Conservation (phyloP, 2,888 invertebrate genomes). For the Xanthia togata region DNA sequence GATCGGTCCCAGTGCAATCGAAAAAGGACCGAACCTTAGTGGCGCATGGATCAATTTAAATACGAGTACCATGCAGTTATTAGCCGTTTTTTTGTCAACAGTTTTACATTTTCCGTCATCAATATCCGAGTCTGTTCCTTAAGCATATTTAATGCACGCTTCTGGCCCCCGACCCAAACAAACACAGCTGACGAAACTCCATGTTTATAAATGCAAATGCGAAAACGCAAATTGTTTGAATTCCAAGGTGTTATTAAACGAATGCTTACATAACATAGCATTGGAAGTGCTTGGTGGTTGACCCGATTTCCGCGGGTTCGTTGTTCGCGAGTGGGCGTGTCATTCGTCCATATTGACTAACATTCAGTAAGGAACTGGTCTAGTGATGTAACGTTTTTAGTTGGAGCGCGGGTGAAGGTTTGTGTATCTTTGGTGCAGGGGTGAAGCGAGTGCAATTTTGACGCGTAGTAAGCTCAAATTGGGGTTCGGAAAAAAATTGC, state of each 20-base stretch:
- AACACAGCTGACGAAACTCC: slow-evolving; percentile 1
- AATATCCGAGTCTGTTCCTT: not conserved
- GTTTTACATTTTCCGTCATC: not conserved
- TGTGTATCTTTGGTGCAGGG: slow-evolving; percentile 2
- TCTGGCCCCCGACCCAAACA: not conserved
- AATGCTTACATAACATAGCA: slow-evolving; percentile 58
- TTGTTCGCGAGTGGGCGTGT: slow-evolving; percentile 79
- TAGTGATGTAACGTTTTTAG: slow-evolving; percentile 49
- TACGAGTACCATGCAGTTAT: too few relatives aligned
- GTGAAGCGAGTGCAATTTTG: not conserved
- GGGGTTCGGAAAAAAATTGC: fast-evolving
- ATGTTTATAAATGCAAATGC: slow-evolving; percentile 29
- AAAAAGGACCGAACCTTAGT: not conserved
- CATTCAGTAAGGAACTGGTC: slow-evolving; percentile 40
- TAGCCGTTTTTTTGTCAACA: not conserved
- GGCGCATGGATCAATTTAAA: not conserved
- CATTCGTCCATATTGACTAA: slow-evolving; percentile 64
- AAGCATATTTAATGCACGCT: not conserved
- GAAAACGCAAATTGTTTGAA: slow-evolving; percentile 7
- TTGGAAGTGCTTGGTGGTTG: slow-evolving; percentile 65
- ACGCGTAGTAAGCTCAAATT: not conserved
- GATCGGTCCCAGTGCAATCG: too few relatives aligned
- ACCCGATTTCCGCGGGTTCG: slow-evolving; percentile 80
- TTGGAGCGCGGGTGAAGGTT: slow-evolving; percentile 8
- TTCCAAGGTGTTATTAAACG: slow-evolving; percentile 37